phyloP scores from a whole-genome alignment of 2,113 vertebrate genomes.

The Lepus europaeus region DNA sequence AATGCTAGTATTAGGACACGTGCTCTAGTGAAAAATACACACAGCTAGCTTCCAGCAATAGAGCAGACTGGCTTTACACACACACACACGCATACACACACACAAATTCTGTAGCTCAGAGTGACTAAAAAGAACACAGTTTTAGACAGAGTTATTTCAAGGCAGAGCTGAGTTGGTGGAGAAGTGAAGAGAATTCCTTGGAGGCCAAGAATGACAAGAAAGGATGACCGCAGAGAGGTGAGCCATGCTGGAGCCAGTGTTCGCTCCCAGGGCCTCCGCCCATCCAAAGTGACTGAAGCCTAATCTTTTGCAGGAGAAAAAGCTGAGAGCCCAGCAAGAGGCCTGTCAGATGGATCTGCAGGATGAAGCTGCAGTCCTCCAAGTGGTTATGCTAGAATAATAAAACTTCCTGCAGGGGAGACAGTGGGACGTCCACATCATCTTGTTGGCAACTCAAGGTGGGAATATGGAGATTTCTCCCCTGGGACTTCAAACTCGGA shows the following conservation, averaged over 20 bases:
- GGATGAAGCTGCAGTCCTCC: neutral
- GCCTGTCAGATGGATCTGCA: neutral
- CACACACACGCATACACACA: neutral
- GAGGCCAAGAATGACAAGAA: slow-evolving; percentile 3
- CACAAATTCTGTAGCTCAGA: neutral
- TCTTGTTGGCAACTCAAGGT: neutral
- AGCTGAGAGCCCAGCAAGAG: neutral
- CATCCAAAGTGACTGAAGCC: neutral
- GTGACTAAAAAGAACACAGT: neutral
- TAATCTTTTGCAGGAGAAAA: neutral
- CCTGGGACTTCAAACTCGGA: neutral
- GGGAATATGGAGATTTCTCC: neutral
- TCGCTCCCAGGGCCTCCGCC: neutral
- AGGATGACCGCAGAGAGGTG: neutral
- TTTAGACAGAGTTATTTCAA: neutral
- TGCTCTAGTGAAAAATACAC: neutral
- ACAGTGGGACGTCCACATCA: neutral
- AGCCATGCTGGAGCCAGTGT: neutral
- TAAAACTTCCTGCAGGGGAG: neutral
- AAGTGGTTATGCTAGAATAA: neutral
- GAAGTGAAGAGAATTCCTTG: slow-evolving; percentile 18
- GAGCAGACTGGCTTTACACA: neutral
- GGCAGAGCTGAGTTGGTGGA: neutral
- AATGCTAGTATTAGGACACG: neutral
- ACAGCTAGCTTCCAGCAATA: neutral